A percentile compares a stretch with the other conserved stretches of the same genome.
These are phyloP conservation scores for Lordiphosa andalusiaca DNA, from an alignment of 2,888 invertebrate genomes.

Conservation along the genomic window DNA sequence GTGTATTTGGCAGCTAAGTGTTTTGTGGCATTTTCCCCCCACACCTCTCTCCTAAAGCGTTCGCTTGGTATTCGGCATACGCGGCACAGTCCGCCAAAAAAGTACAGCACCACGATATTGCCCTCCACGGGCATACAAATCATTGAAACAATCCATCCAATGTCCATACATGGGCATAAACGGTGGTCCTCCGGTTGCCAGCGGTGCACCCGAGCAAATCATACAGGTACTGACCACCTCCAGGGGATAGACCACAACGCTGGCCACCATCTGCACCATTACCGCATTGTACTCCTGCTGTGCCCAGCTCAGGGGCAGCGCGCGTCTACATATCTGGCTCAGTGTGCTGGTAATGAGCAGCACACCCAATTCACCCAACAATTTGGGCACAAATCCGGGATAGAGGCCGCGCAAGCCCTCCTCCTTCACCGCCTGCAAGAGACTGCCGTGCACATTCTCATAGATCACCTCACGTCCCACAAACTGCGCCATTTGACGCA, in stretches of 20 bases:
- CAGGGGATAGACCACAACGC: slow-evolving; percentile 40
- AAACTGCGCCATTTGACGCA: slow-evolving; percentile 59
- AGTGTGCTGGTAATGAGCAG: slow-evolving; percentile 30
- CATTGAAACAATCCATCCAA: slow-evolving; percentile 49
- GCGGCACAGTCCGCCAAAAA: slow-evolving; percentile 44
- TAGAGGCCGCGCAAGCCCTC: slow-evolving; percentile 39
- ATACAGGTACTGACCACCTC: slow-evolving; percentile 52
- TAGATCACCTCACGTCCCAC: slow-evolving; percentile 43
- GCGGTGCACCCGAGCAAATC: slow-evolving; percentile 46
- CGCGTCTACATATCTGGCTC: slow-evolving; percentile 17
- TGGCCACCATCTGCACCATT: slow-evolving; percentile 36
- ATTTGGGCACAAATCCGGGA: slow-evolving; percentile 45
- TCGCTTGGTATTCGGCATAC: background rate
- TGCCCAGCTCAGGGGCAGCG: background rate
- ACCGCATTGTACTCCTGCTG: slow-evolving; percentile 28
- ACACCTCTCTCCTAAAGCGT: too few species aligned
- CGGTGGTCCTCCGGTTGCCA: slow-evolving; percentile 50
- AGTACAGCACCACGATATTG: slow-evolving; percentile 43
- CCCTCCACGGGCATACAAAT: slow-evolving; percentile 45
- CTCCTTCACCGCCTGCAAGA: slow-evolving; percentile 4
- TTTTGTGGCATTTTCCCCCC: too few species aligned
- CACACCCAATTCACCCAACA: slow-evolving; percentile 39
- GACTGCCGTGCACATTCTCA: slow-evolving; percentile 11
- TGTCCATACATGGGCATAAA: slow-evolving; percentile 52
- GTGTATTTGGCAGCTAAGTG: too few species aligned